Base-by-base conservation (phyloP, 2,797 vertebrate species). In the Moxostoma hubbsi region DNA sequence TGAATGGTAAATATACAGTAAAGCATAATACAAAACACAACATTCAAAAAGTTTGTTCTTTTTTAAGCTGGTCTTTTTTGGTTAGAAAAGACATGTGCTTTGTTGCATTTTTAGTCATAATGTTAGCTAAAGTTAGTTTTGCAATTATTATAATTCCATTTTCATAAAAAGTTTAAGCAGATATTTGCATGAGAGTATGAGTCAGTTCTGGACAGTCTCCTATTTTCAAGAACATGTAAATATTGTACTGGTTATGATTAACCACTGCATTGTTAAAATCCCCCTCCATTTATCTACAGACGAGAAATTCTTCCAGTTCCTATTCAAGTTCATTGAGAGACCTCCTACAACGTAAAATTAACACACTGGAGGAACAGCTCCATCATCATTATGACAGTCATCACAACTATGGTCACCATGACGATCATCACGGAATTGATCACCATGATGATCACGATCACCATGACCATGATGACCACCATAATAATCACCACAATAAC, bases 301-400 rank as follows among this genome's bases (percentile, higher is more conserved):
- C 90, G 58, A 93, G 91, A 75, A 95, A 96, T 85, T 94, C 92
- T 0, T 93, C 94, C 72, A 92, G 93, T 77, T 94, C 93, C 4
- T 95, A 94, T 85, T 94, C 95, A 74, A 92, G 90, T 75, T 94
- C 94, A 13, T 84, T 95, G 73, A 91, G 91, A 51, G 94, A 95
- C 67, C 94, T 94, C 50, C 90, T 96, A 36, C 94, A 95, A 85
- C 87, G 94, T 66, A 95, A 94, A 85, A 95, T 95, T 69, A 93
- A 83, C 7, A 88, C 91, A 10, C 85, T 96, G 55, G 94, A 96
- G 88, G 92, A 94, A 63, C 95, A 95, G 88, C 90, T 95, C 11
- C 92, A 91, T 36, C 88, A 85, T 58, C 89, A 91, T 77, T 81
- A 92, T 68, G 76, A 75, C 18, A 59, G 58, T 69, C 61, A 83